phyloP scores from a whole-genome alignment of 92 coral and sea anemone genomes.

The Umimayanthus kanabou region DNA sequence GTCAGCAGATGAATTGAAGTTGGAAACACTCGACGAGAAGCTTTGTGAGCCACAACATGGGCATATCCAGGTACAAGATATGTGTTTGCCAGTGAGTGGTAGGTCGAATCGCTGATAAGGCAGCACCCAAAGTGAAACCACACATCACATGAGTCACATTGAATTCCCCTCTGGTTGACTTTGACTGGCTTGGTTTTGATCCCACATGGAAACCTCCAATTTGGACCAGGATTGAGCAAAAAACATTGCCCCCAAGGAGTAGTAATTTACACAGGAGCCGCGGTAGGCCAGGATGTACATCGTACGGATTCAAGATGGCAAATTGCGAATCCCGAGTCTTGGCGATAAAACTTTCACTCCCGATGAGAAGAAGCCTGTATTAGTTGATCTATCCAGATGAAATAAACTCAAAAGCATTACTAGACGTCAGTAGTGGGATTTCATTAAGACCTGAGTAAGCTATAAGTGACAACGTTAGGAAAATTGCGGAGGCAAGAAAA shows the following conservation, averaged over 20 bases:
- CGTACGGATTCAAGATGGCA: conserved; percentile 48
- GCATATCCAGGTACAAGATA: too few species aligned
- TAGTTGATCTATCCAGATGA: conserved; percentile 38
- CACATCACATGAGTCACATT: too few species aligned
- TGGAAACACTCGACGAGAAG: conserved; percentile 29
- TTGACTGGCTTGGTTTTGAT: too few species aligned
- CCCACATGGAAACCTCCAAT: too few species aligned
- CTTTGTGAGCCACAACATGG: conserved; percentile 28
- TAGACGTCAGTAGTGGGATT: conserved; percentile 18
- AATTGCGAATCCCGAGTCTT: conserved; percentile 17
- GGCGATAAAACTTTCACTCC: conserved; percentile 34
- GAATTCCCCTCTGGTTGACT: too few species aligned
- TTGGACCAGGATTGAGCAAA: too few species aligned
- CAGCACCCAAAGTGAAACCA: too few species aligned
- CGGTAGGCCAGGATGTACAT: neutral
- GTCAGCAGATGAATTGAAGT: conserved; percentile 6
- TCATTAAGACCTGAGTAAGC: conserved; percentile 1
- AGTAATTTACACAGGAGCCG: too few species aligned
- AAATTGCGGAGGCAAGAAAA: conserved; percentile 17
- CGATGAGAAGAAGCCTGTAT: conserved; percentile 39
- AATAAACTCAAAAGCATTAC: conserved; percentile 34
- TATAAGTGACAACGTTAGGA: conserved; percentile 10
- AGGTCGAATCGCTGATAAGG: too few species aligned
- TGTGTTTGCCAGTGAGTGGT: too few species aligned
- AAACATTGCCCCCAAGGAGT: too few species aligned